These are phyloP conservation scores for Dasypogon diadema DNA, from an alignment of 2,888 invertebrate species.

Conservation along the genomic window DNA sequence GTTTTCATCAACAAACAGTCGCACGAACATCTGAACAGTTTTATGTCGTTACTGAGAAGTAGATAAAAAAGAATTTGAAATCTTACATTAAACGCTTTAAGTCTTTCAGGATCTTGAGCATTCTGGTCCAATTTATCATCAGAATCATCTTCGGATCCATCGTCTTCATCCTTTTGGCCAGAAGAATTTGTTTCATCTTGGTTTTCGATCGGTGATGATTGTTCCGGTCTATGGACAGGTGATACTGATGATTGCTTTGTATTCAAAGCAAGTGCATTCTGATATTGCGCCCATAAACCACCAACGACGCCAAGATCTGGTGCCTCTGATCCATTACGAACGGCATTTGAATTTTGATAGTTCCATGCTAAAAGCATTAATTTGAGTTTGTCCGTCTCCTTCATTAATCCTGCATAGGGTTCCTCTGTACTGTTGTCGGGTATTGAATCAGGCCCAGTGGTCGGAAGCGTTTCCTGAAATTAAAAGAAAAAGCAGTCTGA, in stretches of 20 bases:
- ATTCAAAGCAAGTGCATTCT: constrained; percentile 81
- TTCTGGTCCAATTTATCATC: constrained; percentile 92
- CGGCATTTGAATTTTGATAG: constrained; percentile 83
- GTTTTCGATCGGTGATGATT: constrained; percentile 70
- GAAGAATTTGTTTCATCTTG: constrained; percentile 92
- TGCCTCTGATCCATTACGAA: constrained; percentile 72
- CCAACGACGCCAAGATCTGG: constrained; percentile 73
- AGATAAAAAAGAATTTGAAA: constrained; percentile 20
- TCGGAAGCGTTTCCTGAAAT: constrained; percentile 58
- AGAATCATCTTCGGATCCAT: constrained; percentile 86
- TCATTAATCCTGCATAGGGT: constrained; percentile 71
- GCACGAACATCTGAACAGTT: constrained; percentile 89
- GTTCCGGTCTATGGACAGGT: constrained; percentile 71
- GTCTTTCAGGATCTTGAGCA: constrained; percentile 90
- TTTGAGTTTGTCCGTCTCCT: constrained; percentile 89
- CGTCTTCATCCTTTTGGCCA: constrained; percentile 88
- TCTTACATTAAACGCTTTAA: constrained; percentile 95
- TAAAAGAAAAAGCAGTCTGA: no score
- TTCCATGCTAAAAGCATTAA: constrained; percentile 90
- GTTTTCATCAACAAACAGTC: constrained; percentile 96
- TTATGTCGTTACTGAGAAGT: not conserved
- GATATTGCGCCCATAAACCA: constrained; percentile 88
- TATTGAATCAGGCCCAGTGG: constrained; percentile 59
- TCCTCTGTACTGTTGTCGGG: constrained; percentile 60
- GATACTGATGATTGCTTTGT: constrained; percentile 71